These are phyloP conservation scores for Lepisosteus oculatus DNA, from an alignment of 2,113 vertebrate genomes.

Conservation along the genomic window DNA sequence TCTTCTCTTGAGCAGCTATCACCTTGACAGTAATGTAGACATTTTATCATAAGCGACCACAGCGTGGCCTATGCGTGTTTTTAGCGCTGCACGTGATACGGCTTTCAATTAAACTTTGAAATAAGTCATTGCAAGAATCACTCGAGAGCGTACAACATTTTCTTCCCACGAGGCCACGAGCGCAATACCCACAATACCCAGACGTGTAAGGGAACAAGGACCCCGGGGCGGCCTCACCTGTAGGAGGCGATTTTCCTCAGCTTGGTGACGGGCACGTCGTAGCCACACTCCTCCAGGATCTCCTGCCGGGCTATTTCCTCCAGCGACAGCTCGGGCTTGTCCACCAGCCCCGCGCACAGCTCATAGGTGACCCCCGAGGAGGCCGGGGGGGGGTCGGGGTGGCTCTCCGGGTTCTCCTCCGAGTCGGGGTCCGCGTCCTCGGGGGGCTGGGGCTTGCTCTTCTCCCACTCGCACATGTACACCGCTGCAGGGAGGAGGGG, in stretches of 20 bases:
- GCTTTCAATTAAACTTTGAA: too few relatives aligned
- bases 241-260: constrained; percentile 80
- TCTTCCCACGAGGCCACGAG: too few relatives aligned
- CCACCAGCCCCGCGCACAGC: constrained; percentile 88
- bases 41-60: too few relatives aligned
- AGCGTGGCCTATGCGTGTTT: too few relatives aligned
- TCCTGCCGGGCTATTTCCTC: constrained; percentile 86
- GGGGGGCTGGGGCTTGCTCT: constrained; percentile 56
- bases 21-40: too few relatives aligned
- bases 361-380: constrained; percentile 78
- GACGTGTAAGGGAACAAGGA: too few relatives aligned
- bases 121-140: too few relatives aligned
- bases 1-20: too few relatives aligned
- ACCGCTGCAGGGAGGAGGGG: constrained; percentile 66
- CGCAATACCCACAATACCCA: too few relatives aligned
- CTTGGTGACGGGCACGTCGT: constrained; percentile 59
- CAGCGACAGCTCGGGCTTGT: constrained; percentile 81
- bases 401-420: constrained; percentile 20
- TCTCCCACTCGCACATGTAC: constrained; percentile 81
- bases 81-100: too few relatives aligned
- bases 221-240: constrained; percentile 58
- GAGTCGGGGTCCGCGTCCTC: constrained; percentile 40
- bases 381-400: constrained; percentile 62
- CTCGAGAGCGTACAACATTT: too few relatives aligned
- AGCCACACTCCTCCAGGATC: constrained; percentile 89